Percentiles rank a stretch among this genome's conserved stretches.
Evolutionary conservation across 2,113 vertebrate genomes (phyloP).

Genomic region (Perca flavescens): DNA sequence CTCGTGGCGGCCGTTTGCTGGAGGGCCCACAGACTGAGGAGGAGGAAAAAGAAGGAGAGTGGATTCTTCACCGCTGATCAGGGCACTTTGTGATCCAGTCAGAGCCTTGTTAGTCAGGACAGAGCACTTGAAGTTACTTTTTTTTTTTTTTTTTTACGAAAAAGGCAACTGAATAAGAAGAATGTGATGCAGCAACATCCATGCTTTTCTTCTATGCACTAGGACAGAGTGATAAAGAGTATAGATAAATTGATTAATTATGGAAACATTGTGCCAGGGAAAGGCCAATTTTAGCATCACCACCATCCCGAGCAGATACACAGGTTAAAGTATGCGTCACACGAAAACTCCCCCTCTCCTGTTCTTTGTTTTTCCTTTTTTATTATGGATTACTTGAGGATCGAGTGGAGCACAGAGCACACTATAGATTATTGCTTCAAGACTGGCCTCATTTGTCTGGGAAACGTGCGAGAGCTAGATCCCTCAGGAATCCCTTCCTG

Average conservation of each 20-base stretch:
- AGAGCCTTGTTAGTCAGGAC: neutral
- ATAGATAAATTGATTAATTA: slow-evolving; percentile 6
- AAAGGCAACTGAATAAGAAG: slow-evolving; percentile 3
- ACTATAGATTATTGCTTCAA: slow-evolving; percentile 18
- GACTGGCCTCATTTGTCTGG: slow-evolving; percentile 19
- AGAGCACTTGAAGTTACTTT: slow-evolving; percentile 28
- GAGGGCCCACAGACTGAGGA: slow-evolving; percentile 84
- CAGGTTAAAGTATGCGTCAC: slow-evolving; percentile 2
- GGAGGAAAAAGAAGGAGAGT: slow-evolving; percentile 83
- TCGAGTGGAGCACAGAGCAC: neutral
- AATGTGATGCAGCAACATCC: slow-evolving; percentile 4
- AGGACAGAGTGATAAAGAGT: neutral
- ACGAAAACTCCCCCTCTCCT: neutral
- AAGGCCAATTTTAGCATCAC: slow-evolving; percentile 13
- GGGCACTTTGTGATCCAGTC: slow-evolving; percentile 84
- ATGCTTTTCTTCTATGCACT: slow-evolving; percentile 34
- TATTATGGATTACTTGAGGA: slow-evolving; percentile 29
- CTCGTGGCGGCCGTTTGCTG: slow-evolving; percentile 89
- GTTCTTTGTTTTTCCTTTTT: neutral
- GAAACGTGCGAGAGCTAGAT: neutral
- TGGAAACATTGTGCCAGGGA: slow-evolving; percentile 4
- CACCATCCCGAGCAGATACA: slow-evolving; percentile 18
- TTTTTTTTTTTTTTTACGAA: neutral
- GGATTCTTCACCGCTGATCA: slow-evolving; percentile 84
- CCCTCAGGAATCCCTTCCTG: slow-evolving; percentile 41